Conservation (phyloP, 1,140 invertebrate genomes). For the Nasonia giraulti region DNA sequence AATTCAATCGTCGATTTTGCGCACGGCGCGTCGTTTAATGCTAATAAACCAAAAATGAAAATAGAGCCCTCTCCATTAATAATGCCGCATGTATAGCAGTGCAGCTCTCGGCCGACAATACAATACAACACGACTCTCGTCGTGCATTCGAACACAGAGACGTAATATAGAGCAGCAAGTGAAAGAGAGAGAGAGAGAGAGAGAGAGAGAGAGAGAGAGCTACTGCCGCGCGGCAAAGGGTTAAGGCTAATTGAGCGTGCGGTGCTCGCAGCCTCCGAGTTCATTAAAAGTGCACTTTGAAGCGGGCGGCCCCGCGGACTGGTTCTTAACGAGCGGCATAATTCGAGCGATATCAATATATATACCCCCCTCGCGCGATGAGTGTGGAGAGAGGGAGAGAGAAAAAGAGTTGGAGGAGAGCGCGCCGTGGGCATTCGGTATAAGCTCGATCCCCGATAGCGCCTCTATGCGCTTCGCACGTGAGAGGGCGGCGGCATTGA, state of each 20-base stretch:
- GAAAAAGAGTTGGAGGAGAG: neutral
- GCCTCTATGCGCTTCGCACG: neutral
- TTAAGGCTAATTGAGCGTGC: constrained; percentile 48
- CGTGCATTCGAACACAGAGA: neutral
- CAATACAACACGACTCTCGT: too few species aligned
- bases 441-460: neutral
- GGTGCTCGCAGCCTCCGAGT: constrained; percentile 3
- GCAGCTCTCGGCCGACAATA: neutral
- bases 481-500: neutral
- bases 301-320: too few species aligned
- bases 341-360: constrained; percentile 45
- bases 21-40: constrained; percentile 4
- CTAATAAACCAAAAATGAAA: constrained; percentile 44
- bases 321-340: constrained; percentile 49
- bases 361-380: constrained; percentile 7
- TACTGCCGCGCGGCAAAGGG: constrained; percentile 4
- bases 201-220: neutral
- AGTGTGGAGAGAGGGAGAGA: constrained; percentile 1
- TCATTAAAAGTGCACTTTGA: constrained; percentile 50
- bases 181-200: neutral
- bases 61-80: constrained; percentile 22
- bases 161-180: too few species aligned
- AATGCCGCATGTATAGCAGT: neutral
- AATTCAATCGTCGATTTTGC: constrained; percentile 24
- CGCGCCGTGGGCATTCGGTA: constrained; percentile 32